A percentile compares a stretch with the other conserved stretches of the same genome.
These are phyloP conservation scores for Okamejei kenojei DNA, from an alignment of 2,797 vertebrate genomes.

Conservation along the genomic window DNA sequence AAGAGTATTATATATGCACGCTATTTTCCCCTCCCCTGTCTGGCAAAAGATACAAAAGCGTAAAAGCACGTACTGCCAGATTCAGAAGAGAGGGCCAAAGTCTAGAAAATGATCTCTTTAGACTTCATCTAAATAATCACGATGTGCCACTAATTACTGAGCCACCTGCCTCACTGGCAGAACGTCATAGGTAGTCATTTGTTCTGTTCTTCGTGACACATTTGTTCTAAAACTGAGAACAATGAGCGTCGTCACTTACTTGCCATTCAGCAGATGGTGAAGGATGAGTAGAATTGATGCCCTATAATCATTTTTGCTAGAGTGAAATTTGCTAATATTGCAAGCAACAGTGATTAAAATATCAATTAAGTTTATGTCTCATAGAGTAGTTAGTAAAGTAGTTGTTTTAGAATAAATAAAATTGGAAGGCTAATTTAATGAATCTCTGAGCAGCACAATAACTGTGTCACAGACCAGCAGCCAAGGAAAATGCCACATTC, in stretches of 20 bases:
- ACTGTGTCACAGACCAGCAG: not conserved
- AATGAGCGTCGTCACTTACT: not conserved
- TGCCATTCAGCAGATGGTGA: not conserved
- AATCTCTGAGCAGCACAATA: not conserved
- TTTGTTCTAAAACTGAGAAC: not conserved
- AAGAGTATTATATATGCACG: too few relatives aligned
- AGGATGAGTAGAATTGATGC: not conserved
- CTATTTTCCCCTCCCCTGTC: too few relatives aligned
- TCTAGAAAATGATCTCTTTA: not conserved
- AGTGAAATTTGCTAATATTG: not conserved
- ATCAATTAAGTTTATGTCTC: slow-evolving; percentile 9
- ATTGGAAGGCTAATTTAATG: not conserved
- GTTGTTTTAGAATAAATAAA: slow-evolving; percentile 28
- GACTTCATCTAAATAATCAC: not conserved
- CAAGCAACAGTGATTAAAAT: not conserved
- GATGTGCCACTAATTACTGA: not conserved
- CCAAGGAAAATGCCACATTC: not conserved
- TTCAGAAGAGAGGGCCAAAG: not conserved
- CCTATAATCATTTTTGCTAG: not conserved
- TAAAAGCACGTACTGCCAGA: too few relatives aligned
- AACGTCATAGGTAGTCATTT: not conserved
- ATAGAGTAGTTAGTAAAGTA: not conserved
- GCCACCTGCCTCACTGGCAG: not conserved
- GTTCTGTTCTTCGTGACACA: not conserved
- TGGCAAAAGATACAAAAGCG: too few relatives aligned